Base-by-base conservation (phyloP, 2,888 invertebrate species). In the Agrilus biguttatus region DNA sequence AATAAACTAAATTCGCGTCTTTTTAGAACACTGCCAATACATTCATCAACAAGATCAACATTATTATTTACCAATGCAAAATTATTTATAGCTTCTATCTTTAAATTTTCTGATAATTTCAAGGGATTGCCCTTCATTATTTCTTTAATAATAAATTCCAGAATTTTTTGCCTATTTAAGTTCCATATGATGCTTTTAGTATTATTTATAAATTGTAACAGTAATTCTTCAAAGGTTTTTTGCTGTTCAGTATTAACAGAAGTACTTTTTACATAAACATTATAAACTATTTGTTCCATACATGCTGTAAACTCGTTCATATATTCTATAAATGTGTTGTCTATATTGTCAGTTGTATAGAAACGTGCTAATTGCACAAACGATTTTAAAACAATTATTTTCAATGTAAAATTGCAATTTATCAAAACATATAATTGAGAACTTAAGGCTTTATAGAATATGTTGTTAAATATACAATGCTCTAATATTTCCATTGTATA, bases 281-380 rank as follows among this genome's bases (percentile, higher is more conserved):
- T 49, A 49, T 58, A 57, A 35, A 55, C 41, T 33, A 55, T 51
- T 44, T 54, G 54, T 49, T 62, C 60, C 39, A 60, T 7, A 14
- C 23, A 47, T 4, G 28, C 14, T 10, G 44, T 32, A 28, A 49
- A 44, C 14, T 40, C 33, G 17, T 39, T 36, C 10, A 40, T 43
- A 35, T 41, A 45, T 38, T 46, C 42, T 21, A 42, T 39, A 40
- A 28, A 44, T 39, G 17, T 40, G n/a, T 28, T 28, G 28, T 28
- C 28, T 28, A 28, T 10, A 28, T 21, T 21, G 5, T 28, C 28
- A 28, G 5, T 2, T 28, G 28, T 28, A 10, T 28, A 28, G 3
- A 10, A 28, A 28, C 28, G 28, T 28, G 10, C 28, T 12, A 37
- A 42, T 19, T 41, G 36, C 7, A 34, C 38, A 41, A 44, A 50